These are phyloP conservation scores for Chaetogeoica ovagalla DNA, from an alignment of 2,888 invertebrate species.

Conservation along the genomic window DNA sequence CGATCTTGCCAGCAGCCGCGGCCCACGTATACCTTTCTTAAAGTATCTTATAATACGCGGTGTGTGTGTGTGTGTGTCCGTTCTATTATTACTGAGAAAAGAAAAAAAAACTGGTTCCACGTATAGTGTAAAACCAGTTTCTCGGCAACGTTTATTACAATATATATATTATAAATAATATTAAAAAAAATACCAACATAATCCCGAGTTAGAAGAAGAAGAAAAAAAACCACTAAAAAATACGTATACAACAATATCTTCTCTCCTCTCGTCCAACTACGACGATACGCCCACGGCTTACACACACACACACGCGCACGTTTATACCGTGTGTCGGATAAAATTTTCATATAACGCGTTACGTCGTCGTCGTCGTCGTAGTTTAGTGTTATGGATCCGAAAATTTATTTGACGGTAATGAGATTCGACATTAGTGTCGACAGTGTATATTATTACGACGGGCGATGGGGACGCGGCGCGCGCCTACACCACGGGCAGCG, in stretches of 20 bases:
- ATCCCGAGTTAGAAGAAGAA: neutral
- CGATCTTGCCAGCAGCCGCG: constrained; percentile 13
- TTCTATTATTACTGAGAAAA: neutral
- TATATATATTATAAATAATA: constrained; percentile 3
- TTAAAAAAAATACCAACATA: constrained; percentile 19
- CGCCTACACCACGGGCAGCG: no score
- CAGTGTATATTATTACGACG: constrained; percentile 33
- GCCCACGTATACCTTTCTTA: neutral
- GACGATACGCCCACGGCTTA: constrained; percentile 41
- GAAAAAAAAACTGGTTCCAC: constrained; percentile 4
- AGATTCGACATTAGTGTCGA: constrained; percentile 52
- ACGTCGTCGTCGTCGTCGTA: neutral
- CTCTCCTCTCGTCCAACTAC: no score
- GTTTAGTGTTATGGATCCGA: constrained; percentile 33
- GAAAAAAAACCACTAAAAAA: constrained; percentile 25
- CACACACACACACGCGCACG: neutral
- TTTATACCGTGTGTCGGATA: constrained; percentile 26
- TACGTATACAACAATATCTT: neutral
- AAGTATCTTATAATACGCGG: neutral
- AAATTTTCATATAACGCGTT: constrained; percentile 39
- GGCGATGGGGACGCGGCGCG: neutral
- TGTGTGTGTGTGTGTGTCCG: neutral
- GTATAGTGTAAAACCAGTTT: constrained; percentile 50
- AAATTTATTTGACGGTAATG: constrained; percentile 50
- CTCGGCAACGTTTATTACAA: constrained; percentile 41